Evolutionary conservation across 2,888 invertebrate genomes (phyloP), one percentile per base, ranked within the genome.

Genomic region (Augiades crinisus): DNA sequence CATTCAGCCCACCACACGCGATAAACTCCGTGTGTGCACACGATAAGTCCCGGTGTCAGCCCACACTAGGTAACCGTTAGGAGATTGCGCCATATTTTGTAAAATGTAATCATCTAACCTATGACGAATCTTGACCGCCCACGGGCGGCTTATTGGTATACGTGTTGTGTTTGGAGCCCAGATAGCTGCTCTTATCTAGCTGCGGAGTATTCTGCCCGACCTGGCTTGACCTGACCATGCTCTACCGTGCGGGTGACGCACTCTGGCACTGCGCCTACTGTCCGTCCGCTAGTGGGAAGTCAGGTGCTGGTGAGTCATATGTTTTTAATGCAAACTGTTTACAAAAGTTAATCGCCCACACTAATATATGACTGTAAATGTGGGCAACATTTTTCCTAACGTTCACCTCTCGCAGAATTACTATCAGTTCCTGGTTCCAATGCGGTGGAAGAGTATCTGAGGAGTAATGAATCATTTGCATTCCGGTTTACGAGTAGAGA

Each of bases 21-120:
- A 65, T 62, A 67, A 59, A 63, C 71, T n/a, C n/a, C 61, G 65
- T 72, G 72, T 67, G 66, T 69, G 72, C 70, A 64, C 70, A 65
- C 74, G 68, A 69, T 67, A 73, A 65, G 68, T 80, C 78, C 81
- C 81, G 76, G 84, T 86, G 76, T 86, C 86, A 86, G 86, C 86
- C 87, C 85, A 81, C 84, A 61, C 57, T 88, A 87, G 88, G 87
- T 87, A 88, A 88, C 70, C 63, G 78, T 70, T 81, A 82, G 85
- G 85, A 65, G 61, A 70, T 71, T 75, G 71, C 75, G 76, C 66
- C 65, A 77, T 69, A 66, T 73, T 76, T 77, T 72, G 68, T 51
- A 16, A 51, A 27, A 50, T 44, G 30, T 51, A 19, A 44, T 44
- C 36, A 51, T 50, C 27, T 44, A 50, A 64, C 63, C 65, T 64